Conservation (phyloP, 2,888 invertebrate genomes). For the Scrobipalpa atriplicella region DNA sequence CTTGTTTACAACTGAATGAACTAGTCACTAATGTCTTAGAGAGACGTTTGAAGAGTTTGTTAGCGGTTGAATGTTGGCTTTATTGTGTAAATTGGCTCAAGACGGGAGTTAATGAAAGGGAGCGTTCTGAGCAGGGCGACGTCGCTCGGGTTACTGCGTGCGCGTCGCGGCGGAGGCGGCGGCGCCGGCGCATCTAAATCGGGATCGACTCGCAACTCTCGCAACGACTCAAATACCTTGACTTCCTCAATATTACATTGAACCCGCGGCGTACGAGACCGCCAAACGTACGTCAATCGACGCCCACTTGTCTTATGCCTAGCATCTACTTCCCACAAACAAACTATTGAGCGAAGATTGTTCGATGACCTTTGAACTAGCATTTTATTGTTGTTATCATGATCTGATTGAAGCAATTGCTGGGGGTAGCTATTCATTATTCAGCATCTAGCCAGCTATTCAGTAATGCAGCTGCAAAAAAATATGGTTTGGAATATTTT, state of each 20-base stretch:
- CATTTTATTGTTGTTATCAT: neutral
- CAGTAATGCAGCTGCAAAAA: no score
- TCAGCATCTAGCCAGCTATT: neutral
- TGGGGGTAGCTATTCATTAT: neutral
- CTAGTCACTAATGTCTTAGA: constrained; percentile 41
- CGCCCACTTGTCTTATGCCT: constrained; percentile 65
- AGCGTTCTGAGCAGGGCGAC: constrained; percentile 68
- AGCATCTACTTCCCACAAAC: constrained; percentile 51
- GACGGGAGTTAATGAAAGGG: constrained; percentile 60
- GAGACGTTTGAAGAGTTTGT: constrained; percentile 39
- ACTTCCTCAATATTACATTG: constrained; percentile 83
- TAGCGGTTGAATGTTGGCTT: constrained; percentile 50
- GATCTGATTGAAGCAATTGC: neutral
- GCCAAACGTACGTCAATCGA: constrained; percentile 77
- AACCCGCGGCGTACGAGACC: constrained; percentile 76
- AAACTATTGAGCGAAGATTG: neutral
- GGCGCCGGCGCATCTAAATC: constrained; percentile 81
- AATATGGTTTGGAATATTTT: neutral
- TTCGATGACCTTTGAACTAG: neutral
- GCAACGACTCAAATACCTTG: constrained; percentile 82
- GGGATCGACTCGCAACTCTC: constrained; percentile 81
- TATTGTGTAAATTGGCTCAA: constrained; percentile 49
- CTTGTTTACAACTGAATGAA: constrained; percentile 36
- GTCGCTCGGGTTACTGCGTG: constrained; percentile 78
- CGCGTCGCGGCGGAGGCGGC: constrained; percentile 71